Percentiles rank a stretch among this genome's conserved stretches.
Conservation (phyloP, 2,113 vertebrate genomes). For the Vimba vimba region DNA sequence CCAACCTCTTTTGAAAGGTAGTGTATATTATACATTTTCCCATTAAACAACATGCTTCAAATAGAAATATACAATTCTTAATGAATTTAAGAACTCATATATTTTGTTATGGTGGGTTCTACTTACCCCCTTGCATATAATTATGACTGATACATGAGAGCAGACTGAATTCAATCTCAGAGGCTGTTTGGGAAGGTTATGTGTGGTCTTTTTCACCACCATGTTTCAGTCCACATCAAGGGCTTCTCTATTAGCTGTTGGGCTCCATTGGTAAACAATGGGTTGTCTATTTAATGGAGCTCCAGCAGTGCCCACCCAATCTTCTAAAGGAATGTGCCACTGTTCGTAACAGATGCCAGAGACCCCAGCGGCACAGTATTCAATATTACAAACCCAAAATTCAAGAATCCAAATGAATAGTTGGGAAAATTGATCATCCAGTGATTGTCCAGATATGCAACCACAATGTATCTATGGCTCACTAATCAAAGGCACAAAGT, state of each 20-base stretch:
- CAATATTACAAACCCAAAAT: slow-evolving; percentile 14
- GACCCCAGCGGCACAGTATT: slow-evolving; percentile 60
- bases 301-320: slow-evolving; percentile 51
- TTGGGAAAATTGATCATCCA: slow-evolving; percentile 7
- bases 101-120: not conserved
- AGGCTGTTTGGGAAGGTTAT: slow-evolving; percentile 31
- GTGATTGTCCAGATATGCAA: not conserved
- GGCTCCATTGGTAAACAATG: slow-evolving; percentile 67
- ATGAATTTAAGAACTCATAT: not conserved
- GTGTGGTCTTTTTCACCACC: slow-evolving; percentile 15
- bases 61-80: no score
- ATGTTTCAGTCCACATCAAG: slow-evolving; percentile 27
- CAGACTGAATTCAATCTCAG: not conserved
- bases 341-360: slow-evolving; percentile 65
- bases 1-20: not conserved
- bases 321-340: slow-evolving; percentile 28
- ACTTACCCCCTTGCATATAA: not conserved
- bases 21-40: not conserved
- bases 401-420: slow-evolving; percentile 8
- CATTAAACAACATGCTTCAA: no score
- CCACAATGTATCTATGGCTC: slow-evolving; percentile 1
- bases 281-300: slow-evolving; percentile 67
- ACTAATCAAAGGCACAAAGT: slow-evolving; percentile 30
- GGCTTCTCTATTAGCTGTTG: slow-evolving; percentile 41
- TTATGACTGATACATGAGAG: not conserved